Evolutionary conservation across 2,888 invertebrate genomes (phyloP).

Genomic region (Vanessa cardui): DNA sequence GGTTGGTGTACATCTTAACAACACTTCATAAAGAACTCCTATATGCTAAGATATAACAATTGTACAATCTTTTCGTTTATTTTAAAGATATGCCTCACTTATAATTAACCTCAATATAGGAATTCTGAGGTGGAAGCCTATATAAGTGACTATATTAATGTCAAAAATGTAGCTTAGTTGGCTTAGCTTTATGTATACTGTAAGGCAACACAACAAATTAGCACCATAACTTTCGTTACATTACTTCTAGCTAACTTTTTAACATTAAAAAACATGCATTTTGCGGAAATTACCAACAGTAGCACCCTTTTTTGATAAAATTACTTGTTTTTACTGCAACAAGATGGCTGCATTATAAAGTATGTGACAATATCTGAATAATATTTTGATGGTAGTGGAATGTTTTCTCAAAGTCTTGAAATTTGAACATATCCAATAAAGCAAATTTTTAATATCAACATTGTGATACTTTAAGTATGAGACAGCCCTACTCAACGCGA

Average conservation of each 20-base stretch:
- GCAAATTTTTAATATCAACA: not conserved
- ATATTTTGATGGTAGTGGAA: conserved; percentile 13
- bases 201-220: conserved; percentile 34
- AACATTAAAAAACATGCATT: conserved; percentile 10
- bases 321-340: conserved; percentile 1
- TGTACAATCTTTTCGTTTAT: conserved; percentile 43
- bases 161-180: conserved; percentile 21
- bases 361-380: not conserved
- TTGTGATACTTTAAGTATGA: not conserved
- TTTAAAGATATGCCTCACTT: conserved; percentile 48
- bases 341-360: not conserved
- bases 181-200: conserved; percentile 25
- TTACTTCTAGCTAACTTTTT: conserved; percentile 11
- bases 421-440: conserved; percentile 1
- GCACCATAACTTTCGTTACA: conserved; percentile 31
- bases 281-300: conserved; percentile 16
- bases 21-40: conserved; percentile 38
- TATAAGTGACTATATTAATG: conserved; percentile 20
- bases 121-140: conserved; percentile 35
- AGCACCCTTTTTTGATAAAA: conserved; percentile 20
- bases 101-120: conserved; percentile 45
- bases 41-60: conserved; percentile 44
- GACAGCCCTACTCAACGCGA: conserved; percentile 30
- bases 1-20: conserved; percentile 39
- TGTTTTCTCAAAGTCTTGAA: conserved; percentile 6